Base-by-base conservation (phyloP, 2,797 vertebrate genomes). In the Botia kubotai region DNA sequence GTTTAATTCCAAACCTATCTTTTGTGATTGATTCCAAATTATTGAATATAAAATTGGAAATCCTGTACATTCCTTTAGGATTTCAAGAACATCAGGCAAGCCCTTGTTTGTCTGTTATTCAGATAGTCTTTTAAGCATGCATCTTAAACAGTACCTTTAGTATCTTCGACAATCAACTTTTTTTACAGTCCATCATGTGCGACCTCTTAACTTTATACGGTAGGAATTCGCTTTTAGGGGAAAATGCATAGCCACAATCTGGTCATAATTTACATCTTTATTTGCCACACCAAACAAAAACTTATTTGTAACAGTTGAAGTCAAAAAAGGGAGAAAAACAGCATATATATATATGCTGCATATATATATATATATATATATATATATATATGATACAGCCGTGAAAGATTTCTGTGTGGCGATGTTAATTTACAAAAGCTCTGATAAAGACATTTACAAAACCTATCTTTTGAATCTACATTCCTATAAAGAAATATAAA, bases 251-350 rank as follows among this genome's bases (percentile, higher is more conserved):
- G 65, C 14, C 52, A 36, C 48, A 53, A 53, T 2, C 14, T 50
- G 16, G 82, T 91, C 91, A 93, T 92, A 93, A 95, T 94, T 95
- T 94, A 96, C 95, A 95, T 94, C 94, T 96, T 96, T 96, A 96
- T 95, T 96, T 91, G 93, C 90, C 83, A 92, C 94, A 91, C 88
- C 88, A 93, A 88, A 90, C 91, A 94, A 92, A 92, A 91, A 88
- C 92, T 92, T 90, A 90, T 91, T 91, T 94, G 90, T 91, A 94
- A 95, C 90, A 93, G 91, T 93, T 94, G 92, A 93, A 94, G 89
- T 69, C 83, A 94, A 89, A 89, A 90, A 91, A 72, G 36, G 4
- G 46, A 81, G 70, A 74, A 26, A 52, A 50, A 77, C 75, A 77
- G 75, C 75, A 77, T 77, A 50, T 92, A 92, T 88, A 78, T 86